Evolutionary conservation across 2,888 invertebrate species (phyloP).

Genomic region (Drosophila mercatorum): DNA sequence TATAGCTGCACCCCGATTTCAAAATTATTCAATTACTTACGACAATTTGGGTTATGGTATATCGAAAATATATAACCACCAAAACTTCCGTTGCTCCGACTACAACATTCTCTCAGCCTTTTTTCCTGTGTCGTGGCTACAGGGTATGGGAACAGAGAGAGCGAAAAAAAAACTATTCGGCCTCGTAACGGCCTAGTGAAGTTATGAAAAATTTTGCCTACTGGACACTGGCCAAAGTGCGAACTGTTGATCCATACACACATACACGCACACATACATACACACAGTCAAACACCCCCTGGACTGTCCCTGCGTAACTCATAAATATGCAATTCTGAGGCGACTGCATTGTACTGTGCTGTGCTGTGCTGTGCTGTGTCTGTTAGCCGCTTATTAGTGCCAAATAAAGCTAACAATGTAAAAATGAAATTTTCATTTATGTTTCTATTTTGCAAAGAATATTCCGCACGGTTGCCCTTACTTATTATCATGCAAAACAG

Average conservation of each 20-base stretch:
- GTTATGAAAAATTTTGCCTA: constrained; percentile 77
- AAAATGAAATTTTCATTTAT: constrained; percentile 60
- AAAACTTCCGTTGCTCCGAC: too few relatives aligned
- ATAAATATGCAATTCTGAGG: constrained; percentile 74
- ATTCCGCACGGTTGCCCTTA: constrained; percentile 33
- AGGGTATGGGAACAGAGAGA: constrained; percentile 54
- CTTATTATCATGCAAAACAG: constrained; percentile 73
- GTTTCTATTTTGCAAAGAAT: constrained; percentile 36
- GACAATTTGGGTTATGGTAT: too few relatives aligned
- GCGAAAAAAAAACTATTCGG: constrained; percentile 33
- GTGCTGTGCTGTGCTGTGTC: constrained; percentile 29
- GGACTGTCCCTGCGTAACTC: constrained; percentile 33
- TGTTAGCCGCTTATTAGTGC: constrained; percentile 67
- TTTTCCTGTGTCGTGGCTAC: not conserved
- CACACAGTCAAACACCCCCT: not conserved
- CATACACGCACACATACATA: constrained; percentile 2
- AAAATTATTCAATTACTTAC: too few relatives aligned
- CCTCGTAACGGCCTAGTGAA: constrained; percentile 12
- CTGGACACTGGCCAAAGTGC: constrained; percentile 72
- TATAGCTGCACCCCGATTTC: too few relatives aligned
- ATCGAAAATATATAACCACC: too few relatives aligned
- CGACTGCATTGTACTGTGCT: constrained; percentile 47
- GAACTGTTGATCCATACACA: constrained; percentile 52
- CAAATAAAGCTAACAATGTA: constrained; percentile 64
- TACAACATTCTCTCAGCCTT: too few relatives aligned